These are phyloP conservation scores for Quadriops clusia DNA, from an alignment of 2,888 invertebrate genomes.

Conservation along the genomic window DNA sequence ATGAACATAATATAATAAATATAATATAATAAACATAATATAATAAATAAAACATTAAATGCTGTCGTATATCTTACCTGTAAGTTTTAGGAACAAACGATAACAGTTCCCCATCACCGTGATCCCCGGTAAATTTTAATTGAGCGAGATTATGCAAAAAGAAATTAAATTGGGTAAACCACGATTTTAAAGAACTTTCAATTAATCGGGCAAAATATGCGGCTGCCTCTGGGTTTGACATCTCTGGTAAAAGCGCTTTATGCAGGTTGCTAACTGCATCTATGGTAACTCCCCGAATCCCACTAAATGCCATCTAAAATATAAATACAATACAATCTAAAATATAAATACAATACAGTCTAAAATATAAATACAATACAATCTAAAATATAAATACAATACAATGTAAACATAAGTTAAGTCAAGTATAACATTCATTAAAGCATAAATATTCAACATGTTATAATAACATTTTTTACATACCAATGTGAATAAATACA, in stretches of 20 bases:
- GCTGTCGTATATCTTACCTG: no score
- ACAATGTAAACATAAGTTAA: neutral
- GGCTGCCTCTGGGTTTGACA: constrained; percentile 90
- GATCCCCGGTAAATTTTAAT: constrained; percentile 80
- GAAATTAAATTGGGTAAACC: constrained; percentile 96
- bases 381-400: constrained; percentile 45
- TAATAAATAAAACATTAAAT: constrained; percentile 18
- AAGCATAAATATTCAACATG: no score
- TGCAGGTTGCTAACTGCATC: constrained; percentile 90
- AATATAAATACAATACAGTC: constrained; percentile 57
- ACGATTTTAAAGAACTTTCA: constrained; percentile 82
- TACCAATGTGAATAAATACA: constrained; percentile 84
- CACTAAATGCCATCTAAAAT: constrained; percentile 77
- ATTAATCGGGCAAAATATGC: constrained; percentile 94
- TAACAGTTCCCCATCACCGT: constrained; percentile 65
- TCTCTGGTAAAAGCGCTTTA: constrained; percentile 73
- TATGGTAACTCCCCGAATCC: constrained; percentile 82
- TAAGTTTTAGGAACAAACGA: constrained; percentile 91
- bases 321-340: constrained; percentile 62
- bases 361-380: constrained; percentile 48
- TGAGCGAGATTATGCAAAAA: constrained; percentile 96
- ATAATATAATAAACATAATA: constrained; percentile 4
- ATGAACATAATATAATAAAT: neutral
- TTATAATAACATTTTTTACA: no score
- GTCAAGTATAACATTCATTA: neutral